These are phyloP conservation scores for Panagrolaimus sp. DNA, from an alignment of 1,140 invertebrate species.

Conservation along the genomic window DNA sequence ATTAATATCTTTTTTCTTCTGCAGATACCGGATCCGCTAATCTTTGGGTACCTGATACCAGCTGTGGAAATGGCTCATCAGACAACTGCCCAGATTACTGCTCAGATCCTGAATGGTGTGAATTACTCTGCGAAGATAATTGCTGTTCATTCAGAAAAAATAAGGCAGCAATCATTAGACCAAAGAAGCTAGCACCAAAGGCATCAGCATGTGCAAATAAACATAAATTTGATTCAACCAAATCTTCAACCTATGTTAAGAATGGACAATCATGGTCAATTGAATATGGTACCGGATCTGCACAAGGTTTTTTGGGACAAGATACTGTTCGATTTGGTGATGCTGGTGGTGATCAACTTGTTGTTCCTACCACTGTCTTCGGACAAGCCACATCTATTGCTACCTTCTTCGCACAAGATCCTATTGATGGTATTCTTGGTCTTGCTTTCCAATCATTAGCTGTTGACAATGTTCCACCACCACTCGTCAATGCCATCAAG, in stretches of 20 bases:
- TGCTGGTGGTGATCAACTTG: conserved; percentile 6
- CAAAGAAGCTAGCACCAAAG: conserved; percentile 18
- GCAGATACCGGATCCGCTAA: conserved; percentile 17
- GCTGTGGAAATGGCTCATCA: conserved; percentile 21
- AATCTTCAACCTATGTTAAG: conserved; percentile 40
- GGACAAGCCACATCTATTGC: conserved; percentile 46
- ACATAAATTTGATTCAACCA: conserved; percentile 28
- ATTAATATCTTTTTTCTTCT: no score
- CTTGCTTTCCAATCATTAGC: conserved; percentile 40
- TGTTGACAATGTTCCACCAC: conserved; percentile 41
- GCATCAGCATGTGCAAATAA: conserved; percentile 32
- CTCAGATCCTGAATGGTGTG: conserved; percentile 17
- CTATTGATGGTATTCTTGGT: conserved; percentile 48
- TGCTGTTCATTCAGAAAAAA: conserved; percentile 10
- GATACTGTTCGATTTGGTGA: conserved; percentile 32
- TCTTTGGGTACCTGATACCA: conserved; percentile 29
- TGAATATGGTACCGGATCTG: conserved; percentile 43
- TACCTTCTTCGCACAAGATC: conserved; percentile 34
- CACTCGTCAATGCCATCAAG: conserved; percentile 47
- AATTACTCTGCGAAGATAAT: conserved; percentile 16
- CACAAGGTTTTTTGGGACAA: conserved; percentile 37
- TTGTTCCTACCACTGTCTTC: conserved; percentile 43
- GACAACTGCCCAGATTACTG: conserved; percentile 20
- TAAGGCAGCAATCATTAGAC: conserved; percentile 8
- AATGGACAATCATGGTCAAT: conserved; percentile 36